phyloP scores from a whole-genome alignment of 2,113 vertebrate genomes.

The Anhinga anhinga region DNA sequence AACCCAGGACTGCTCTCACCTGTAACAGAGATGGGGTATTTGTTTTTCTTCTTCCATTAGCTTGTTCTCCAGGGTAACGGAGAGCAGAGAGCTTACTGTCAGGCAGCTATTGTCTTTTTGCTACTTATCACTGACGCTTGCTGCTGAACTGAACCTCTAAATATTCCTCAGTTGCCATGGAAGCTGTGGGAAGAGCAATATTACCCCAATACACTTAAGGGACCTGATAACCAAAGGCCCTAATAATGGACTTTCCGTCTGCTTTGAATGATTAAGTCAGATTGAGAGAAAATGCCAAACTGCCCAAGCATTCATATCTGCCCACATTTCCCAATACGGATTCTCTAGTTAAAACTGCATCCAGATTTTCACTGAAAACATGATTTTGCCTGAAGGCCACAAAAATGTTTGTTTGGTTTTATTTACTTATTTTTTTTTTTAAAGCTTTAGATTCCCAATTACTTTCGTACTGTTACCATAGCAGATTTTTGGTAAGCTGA shows the following conservation, averaged over 20 bases:
- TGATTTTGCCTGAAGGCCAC: background rate
- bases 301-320: background rate
- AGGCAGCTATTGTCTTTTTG: background rate
- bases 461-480: background rate
- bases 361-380: background rate
- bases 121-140: background rate
- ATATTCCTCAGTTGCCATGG: conserved; percentile 25
- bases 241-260: background rate
- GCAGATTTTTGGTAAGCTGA: background rate
- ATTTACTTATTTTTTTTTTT: background rate
- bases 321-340: background rate
- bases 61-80: background rate
- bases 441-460: background rate
- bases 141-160: background rate
- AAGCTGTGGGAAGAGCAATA: background rate
- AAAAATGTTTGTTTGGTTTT: background rate
- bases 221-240: background rate
- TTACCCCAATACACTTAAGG: background rate
- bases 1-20: background rate
- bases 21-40: background rate
- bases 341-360: background rate
- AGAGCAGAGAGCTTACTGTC: background rate
- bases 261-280: background rate
- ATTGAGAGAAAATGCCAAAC: background rate
- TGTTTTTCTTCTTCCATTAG: background rate